Base-by-base conservation (phyloP, 2,113 vertebrate species). In the Stercorarius parasiticus region DNA sequence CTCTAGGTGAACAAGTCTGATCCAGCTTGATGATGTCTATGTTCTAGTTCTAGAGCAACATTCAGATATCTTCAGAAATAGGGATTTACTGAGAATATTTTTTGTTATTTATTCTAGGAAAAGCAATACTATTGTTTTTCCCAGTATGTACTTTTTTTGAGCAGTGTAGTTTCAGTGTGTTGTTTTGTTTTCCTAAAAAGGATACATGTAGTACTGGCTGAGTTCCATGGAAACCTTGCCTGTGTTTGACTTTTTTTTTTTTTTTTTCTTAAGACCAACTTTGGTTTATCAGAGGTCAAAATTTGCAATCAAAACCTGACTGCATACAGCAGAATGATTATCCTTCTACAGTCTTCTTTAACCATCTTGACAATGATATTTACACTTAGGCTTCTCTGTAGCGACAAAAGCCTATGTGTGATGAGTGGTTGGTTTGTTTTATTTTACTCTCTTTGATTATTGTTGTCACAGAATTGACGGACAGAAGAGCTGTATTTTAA, bases 221-320 rank as follows among this genome's bases (percentile, higher is more conserved):
- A 74, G 29, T 40, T 80, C n/a, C 7, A 9, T 9, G 13, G 40
- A 91, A 82, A 59, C 6, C 4, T 55, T 64, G 23, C 7, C 5
- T 3, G 11, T 32, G 11, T 16, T 21, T 2, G 11, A 52, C 8
- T 22, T 69, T 15, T 32, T 32, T n/a, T 6, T 6, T 1, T 5
- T 25, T 38, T 8, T 19, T n/a, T 50, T 30, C 27, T 23, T 30
- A 34, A 9, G 21, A 34, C 6, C 12, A 23, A 10, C 4, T 82
- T 73, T 49, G 8, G 4, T 62, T 82, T 59, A 38, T 59, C 12
- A 72, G 27, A 73, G 13, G 2, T 69, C 56, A 56, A 42, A 77
- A 93, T 62, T 77, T 84, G 16, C 40, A 55, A 15, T 32, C 5
- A 52, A 65, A 70, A 23, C 7, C 26, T 38, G 11, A 43, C 42